Evolutionary conservation across 2,888 invertebrate genomes (phyloP), one percentile per base, ranked within the genome.

Genomic region (Euzophera pinguis): DNA sequence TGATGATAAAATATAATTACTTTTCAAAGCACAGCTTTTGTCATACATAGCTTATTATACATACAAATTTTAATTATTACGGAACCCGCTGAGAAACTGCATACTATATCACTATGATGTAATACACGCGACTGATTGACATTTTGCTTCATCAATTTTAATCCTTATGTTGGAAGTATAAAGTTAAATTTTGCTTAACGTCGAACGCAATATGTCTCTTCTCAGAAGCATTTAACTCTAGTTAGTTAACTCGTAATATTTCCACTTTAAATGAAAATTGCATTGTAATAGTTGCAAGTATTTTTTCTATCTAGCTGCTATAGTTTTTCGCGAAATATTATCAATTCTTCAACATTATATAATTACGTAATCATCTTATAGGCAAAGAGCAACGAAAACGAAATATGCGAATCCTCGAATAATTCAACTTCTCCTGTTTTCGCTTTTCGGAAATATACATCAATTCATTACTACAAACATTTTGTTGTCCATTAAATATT

Each of bases 401-500:
- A 16, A 34, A 50, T 39, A 41, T 50, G 22, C n/a, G 29, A 32
- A 41, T 50, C 38, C 48, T 37, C 41, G 39, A 39, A 39, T 50
- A 50, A 41, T 39, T 50, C n/a, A 50, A 39, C 49, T 50, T 49
- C 22, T 38, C 53, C 53, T 53, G 56, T 53, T 51, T 52, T 45
- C 50, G 57, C 53, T 61, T 58, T 60, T 61, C 55, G 48, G 13
- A 53, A 56, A 56, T 53, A 54, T 56, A 62, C 64, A 64, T 65
- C 61, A 64, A 65, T 64, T 69, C 63, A 67, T 69, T 69, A 65
- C 61, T 58, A 56, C 53, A 56, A 66, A 61, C 59, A 60, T 61
- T 62, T 62, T 61, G 67, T 66, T 67, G 65, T 65, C 61, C 67
- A 68, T 71, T 71, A 66, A 67, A 67, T 67, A 71, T 69, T 64